These are phyloP conservation scores for Aplodontia rufa DNA, from an alignment of 2,113 vertebrate genomes.

Conservation along the genomic window DNA sequence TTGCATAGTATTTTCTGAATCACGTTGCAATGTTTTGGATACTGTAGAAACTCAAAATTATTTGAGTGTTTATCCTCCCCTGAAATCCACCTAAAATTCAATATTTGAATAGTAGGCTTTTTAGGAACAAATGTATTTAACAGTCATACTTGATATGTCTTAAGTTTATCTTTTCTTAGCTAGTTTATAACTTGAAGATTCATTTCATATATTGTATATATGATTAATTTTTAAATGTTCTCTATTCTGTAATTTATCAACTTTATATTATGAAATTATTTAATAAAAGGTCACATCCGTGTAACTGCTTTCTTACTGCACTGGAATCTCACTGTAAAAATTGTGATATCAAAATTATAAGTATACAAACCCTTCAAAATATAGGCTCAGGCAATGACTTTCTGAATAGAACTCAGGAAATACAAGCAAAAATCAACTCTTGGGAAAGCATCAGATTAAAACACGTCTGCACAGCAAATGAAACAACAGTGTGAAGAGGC, in stretches of 20 bases:
- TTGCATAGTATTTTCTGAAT: background rate
- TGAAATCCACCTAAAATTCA: background rate
- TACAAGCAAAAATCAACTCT: background rate
- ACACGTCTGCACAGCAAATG: background rate
- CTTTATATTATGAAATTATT: background rate
- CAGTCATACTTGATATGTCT: background rate
- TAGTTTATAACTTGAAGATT: slow-evolving; percentile 16
- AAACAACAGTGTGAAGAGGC: background rate
- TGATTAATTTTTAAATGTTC: too few relatives aligned
- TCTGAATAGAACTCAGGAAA: background rate
- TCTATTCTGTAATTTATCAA: too few relatives aligned
- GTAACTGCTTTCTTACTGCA: background rate
- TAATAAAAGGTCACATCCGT: background rate
- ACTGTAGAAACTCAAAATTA: background rate
- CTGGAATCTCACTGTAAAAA: background rate
- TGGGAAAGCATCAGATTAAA: background rate
- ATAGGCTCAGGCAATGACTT: background rate
- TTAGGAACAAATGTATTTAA: slow-evolving; percentile 8
- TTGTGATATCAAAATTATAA: background rate
- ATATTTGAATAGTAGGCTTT: background rate
- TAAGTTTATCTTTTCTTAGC: background rate
- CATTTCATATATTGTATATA: background rate
- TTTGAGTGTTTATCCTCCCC: background rate
- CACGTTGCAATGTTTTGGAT: background rate
- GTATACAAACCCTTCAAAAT: background rate